Evolutionary conservation across 2,888 invertebrate species (phyloP).

Genomic region (Lycophotia porphyrea): DNA sequence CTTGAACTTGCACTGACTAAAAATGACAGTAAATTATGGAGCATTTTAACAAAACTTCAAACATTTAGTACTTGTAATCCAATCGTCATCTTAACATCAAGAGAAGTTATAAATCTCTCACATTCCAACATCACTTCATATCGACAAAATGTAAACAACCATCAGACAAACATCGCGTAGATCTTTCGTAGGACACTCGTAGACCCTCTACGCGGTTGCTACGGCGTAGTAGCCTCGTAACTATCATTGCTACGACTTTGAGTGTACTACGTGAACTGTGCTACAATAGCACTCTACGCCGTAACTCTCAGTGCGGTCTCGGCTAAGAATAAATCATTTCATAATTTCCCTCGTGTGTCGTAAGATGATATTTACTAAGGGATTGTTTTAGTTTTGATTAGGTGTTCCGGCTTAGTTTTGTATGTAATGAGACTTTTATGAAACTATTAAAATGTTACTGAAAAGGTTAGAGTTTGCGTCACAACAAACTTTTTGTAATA

Average conservation of each 20-base stretch:
- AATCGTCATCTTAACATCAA: background rate
- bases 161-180: constrained; percentile 47
- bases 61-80: background rate
- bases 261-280: constrained; percentile 56
- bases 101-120: background rate
- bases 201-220: constrained; percentile 57
- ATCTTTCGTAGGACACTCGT: constrained; percentile 61
- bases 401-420: constrained; percentile 32
- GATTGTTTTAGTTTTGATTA: constrained; percentile 46
- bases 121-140: constrained; percentile 25
- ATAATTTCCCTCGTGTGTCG: constrained; percentile 62
- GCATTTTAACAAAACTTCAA: background rate
- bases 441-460: background rate
- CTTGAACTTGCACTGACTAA: no score
- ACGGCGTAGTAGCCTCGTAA: constrained; percentile 57
- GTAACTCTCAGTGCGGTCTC: constrained; percentile 57
- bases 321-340: constrained; percentile 59
- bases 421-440: constrained; percentile 16
- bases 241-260: constrained; percentile 64
- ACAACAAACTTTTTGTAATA: background rate
- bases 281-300: constrained; percentile 59
- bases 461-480: background rate
- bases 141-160: constrained; percentile 43
- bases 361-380: constrained; percentile 48
- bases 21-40: no score